These are phyloP conservation scores for Bicyclus anynana DNA, from an alignment of 1,140 invertebrate genomes.

Conservation along the genomic window DNA sequence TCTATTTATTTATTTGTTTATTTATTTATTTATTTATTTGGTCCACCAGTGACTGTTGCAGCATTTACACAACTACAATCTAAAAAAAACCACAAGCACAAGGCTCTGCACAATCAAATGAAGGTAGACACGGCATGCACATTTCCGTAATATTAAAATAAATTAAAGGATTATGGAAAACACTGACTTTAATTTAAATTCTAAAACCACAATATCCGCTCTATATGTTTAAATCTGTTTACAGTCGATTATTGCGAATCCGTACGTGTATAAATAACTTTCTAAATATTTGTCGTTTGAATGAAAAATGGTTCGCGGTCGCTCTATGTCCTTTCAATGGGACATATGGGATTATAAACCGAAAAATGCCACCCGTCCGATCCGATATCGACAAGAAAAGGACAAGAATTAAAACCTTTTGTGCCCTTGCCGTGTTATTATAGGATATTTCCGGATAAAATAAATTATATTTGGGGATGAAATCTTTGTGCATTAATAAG, in stretches of 20 bases:
- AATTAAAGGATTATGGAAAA: no score
- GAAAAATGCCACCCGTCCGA: conserved; percentile 62
- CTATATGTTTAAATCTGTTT: not conserved
- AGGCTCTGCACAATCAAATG: no score
- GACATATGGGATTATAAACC: conserved; percentile 54
- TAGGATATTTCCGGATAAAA: conserved; percentile 50
- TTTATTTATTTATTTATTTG: no score
- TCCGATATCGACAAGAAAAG: conserved; percentile 47
- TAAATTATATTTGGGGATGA: conserved; percentile 39
- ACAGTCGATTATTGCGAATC: conserved; percentile 29
- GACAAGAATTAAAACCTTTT: conserved; percentile 55
- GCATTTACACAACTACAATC: no score
- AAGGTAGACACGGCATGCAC: no score
- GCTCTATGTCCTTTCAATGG: conserved; percentile 56
- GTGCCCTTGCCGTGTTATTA: conserved; percentile 48
- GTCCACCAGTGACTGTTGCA: no score
- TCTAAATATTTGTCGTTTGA: conserved; percentile 73
- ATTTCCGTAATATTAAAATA: no score
- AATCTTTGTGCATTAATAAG: conserved; percentile 30
- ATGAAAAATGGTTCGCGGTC: conserved; percentile 66
- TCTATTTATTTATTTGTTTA: no score
- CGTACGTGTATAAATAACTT: conserved; percentile 67
- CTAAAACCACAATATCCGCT: not conserved
- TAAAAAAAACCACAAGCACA: no score
- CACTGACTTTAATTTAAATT: no score